phyloP scores from a whole-genome alignment of 2,888 invertebrate genomes.

The Eulithis prunata region DNA sequence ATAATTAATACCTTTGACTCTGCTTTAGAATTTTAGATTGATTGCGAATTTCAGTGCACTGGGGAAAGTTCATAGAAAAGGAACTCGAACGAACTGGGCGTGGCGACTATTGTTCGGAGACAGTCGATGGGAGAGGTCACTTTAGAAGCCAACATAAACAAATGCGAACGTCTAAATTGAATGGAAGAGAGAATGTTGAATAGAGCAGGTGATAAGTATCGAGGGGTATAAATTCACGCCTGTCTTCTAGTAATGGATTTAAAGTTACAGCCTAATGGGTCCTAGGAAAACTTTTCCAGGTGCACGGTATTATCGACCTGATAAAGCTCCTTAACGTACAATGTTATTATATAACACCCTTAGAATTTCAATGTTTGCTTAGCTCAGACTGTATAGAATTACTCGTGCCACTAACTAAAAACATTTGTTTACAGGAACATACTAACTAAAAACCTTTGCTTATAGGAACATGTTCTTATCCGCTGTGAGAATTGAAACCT shows the following conservation, averaged over 20 bases:
- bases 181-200: slow-evolving; percentile 28
- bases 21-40: slow-evolving; percentile 24
- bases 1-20: slow-evolving; percentile 16
- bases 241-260: slow-evolving; percentile 2
- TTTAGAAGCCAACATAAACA: slow-evolving; percentile 32
- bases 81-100: slow-evolving; percentile 23
- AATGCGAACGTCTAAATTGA: slow-evolving; percentile 30
- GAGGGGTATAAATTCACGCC: slow-evolving; percentile 19
- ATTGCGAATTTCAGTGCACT: slow-evolving; percentile 23
- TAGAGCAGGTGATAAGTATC: slow-evolving; percentile 22
- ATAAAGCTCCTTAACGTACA: too few species aligned
- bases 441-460: too few species aligned
- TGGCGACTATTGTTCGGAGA: slow-evolving; percentile 27
- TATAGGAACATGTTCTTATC: too few species aligned
- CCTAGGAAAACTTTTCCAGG: background rate
- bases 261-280: background rate
- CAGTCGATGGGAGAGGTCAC: slow-evolving; percentile 29
- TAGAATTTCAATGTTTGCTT: too few species aligned
- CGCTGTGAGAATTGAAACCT: too few species aligned
- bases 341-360: background rate
- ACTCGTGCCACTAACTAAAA: too few species aligned
- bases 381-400: too few species aligned
- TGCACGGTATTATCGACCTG: too few species aligned
- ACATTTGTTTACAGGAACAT: too few species aligned
- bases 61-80: slow-evolving; percentile 26